Conservation (phyloP, 1,140 invertebrate genomes). For the Bombus sylvicola region DNA sequence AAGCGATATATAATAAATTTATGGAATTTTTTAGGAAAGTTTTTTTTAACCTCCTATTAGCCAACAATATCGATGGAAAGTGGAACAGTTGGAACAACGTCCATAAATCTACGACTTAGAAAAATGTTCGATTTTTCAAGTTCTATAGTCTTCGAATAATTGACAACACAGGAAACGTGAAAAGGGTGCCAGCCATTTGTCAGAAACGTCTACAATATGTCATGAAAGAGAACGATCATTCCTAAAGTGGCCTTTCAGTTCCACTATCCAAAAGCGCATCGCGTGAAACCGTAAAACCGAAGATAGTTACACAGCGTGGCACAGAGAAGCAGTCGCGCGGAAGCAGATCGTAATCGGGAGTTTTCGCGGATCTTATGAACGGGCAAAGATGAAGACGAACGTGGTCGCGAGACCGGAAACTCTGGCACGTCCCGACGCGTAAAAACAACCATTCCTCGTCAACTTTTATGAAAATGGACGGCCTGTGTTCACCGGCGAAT, state of each 20-base stretch:
- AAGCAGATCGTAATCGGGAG: slow-evolving; percentile 12
- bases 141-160: too few species aligned
- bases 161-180: too few species aligned
- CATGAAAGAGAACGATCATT: neutral
- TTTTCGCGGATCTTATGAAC: slow-evolving; percentile 22
- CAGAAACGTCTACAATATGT: too few species aligned
- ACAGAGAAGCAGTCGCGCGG: neutral
- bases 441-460: slow-evolving; percentile 35
- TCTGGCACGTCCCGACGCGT: neutral
- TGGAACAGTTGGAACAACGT: too few species aligned
- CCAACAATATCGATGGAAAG: too few species aligned
- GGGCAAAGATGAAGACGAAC: slow-evolving; percentile 32
- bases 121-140: too few species aligned
- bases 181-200: too few species aligned
- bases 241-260: neutral
- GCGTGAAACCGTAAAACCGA: neutral
- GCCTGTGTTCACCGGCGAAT: slow-evolving; percentile 48
- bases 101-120: too few species aligned
- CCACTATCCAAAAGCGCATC: too few species aligned
- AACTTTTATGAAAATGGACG: slow-evolving; percentile 74
- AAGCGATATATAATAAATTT: too few species aligned
- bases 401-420: slow-evolving; percentile 30
- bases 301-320: neutral
- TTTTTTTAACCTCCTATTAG: too few species aligned
- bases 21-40: too few species aligned